Base-by-base conservation (phyloP, 2,888 invertebrate species). In the Sinelater perroti region DNA sequence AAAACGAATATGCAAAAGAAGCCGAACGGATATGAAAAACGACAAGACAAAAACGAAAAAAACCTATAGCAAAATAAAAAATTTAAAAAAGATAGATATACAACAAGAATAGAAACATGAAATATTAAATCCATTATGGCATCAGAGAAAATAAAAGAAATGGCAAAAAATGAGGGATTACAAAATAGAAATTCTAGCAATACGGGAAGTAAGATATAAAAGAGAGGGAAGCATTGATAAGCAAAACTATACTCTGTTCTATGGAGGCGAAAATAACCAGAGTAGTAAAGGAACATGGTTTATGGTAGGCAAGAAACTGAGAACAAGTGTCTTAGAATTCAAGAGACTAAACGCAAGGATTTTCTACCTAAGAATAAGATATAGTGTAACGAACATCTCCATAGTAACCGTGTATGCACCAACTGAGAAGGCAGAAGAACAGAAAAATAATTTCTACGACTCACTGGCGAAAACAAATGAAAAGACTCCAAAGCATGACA, bases 261-360 rank as follows among this genome's bases (percentile, higher is more conserved):
- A 42, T 42, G 42, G 24, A 24, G 42, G 42, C 13, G 42, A 42
- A 42, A 21, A 42, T 3, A 42, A 42, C 13, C 21, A 24, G 26
- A 26, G 42, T 10, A 18, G 26, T 5, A 42, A 13, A 11, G 42
- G 11, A 42, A 42, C 13, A 10, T 13, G 42, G 10, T 42, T 24
- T 16, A 4, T 42, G 24, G 42, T 42, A 16, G 33, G 3, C 5
- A 33, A 33, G 13, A 33, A 33, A 13, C 13, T 33, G 33, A 13
- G n/a, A 33, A 33, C 11, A 7, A 33, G n/a, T n/a, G 16, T 13
- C 13, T 33, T 40, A 21, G 20, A 40, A 40, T 40, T 40, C 36
- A 14, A 13, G 18, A 36, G 18, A 10, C 6, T 36, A 36, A 36
- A 36, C 20, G 40, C 20, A 20, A 40, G 40, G 10, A 40, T 40